Base-by-base conservation (phyloP, 1,140 invertebrate genomes). In the Hermatobates lingyangjiaoensis region DNA sequence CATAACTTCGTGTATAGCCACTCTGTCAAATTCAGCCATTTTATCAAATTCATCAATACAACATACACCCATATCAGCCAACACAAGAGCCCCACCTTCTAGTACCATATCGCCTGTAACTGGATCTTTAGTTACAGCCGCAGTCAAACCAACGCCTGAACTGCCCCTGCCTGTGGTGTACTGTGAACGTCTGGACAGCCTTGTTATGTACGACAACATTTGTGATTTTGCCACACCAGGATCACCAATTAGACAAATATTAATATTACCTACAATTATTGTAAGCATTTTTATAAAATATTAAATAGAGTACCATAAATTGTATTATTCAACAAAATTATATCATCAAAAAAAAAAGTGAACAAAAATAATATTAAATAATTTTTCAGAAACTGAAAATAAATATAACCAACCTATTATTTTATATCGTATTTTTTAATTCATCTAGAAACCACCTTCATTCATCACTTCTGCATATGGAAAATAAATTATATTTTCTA, bases 41-140 rank as follows among this genome's bases (percentile, higher is more conserved):
- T 99, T 99, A 67, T 99, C 96, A 69, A 99, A 99, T 70, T 99
- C 96, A 64, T 98, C 95, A 66, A 99, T 99, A 64, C 95, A 98
- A 65, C 95, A 98, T 30, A 98, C 87, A 23, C 96, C 84, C 62
- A 92, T 81, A 72, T 99, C 96, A 15, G 95, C 95, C 44, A 99
- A 64, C 12, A 99, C 95, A 1, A 99, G 68, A n/a, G 95, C 92
- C 21, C 96, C 96, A 27, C 94, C 95, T 68, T 99, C 95, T n/a
- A 58, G 48, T 2, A 57, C 45, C 63, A 83, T 78, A 64, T 85
- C 78, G 4, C 76, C 76, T 0, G 95, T 98, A 18, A 98, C 65
- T 0, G 89, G 88, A 71, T 99, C 96, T 71, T 95, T 98, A 74
- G 97, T 82, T 0, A 99, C 89, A 5, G 94, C 90, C 4, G 96